Evolutionary conservation across 2,797 vertebrate species (phyloP).

Genomic region (Xenops minutus): DNA sequence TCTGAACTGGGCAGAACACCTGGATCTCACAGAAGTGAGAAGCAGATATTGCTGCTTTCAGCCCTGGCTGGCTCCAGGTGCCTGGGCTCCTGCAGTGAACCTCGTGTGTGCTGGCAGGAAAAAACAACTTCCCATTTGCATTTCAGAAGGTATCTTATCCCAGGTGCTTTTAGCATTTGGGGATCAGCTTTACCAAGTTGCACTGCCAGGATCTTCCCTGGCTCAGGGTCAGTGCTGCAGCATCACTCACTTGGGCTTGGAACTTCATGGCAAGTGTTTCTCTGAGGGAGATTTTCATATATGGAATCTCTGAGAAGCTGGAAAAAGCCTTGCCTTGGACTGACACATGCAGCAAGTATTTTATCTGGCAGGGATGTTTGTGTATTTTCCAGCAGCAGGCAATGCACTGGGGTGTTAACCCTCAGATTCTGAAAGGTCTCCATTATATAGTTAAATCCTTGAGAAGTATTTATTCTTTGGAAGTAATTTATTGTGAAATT

Average conservation of each 20-base stretch:
- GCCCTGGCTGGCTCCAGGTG: background rate
- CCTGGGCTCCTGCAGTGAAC: background rate
- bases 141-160: background rate
- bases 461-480: background rate
- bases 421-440: background rate
- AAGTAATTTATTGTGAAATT: conserved; percentile 24
- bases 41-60: background rate
- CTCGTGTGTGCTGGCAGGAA: background rate
- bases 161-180: background rate
- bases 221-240: background rate
- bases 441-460: background rate
- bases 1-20: background rate
- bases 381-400: background rate
- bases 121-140: background rate
- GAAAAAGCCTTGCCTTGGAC: background rate
- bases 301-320: background rate
- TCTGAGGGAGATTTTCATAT: background rate
- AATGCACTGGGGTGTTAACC: background rate
- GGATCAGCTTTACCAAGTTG: background rate
- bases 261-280: background rate
- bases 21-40: background rate
- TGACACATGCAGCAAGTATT: background rate
- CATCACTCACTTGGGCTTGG: background rate
- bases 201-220: background rate
- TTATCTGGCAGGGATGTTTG: background rate